Base-by-base conservation (phyloP, 2,888 invertebrate genomes). In the Sesia bembeciformis region DNA sequence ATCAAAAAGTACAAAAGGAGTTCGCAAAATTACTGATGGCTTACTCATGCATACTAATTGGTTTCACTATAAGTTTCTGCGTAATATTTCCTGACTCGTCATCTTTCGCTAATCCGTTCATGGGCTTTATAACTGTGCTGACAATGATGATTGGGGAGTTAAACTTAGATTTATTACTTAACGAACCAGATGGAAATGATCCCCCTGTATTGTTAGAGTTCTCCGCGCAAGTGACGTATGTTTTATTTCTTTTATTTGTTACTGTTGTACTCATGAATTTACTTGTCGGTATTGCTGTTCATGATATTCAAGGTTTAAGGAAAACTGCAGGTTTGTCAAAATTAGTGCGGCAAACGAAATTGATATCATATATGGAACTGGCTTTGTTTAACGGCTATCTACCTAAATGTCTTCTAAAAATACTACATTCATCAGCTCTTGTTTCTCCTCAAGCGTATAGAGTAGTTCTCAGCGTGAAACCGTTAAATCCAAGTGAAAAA, bases 81-180 rank as follows among this genome's bases (percentile, higher is more conserved):
- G 96, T 96, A 0, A 94, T 96, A 71, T 96, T 96, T 76, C 96
- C 96, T 0, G 93, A 94, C 60, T 94, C 94, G 0, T 93, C 94
- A 7, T 94, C 94, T 0, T 96, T 96, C 71, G 93, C 94, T 6
- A 95, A 95, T 79, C 96, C 96, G 0, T 94, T 96, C 62, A 95
- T 95, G 81, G 95, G 95, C 5, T 92, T 96, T 59, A 95, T 96
- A 57, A 95, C 96, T 3, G 95, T 96, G 4, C 77, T 96, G 57
- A 96, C 95, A 0, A 96, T 96, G 96, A 96, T 96, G 96, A 96
- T 95, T 4, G 96, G 96, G 0, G 96, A 96, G 76, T 84, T 96
- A 64, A 95, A 94, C 73, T 90, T 96, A 58, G 94, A 95, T 71
- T 88, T 95, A 55, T 78, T 95, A 52, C 91, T 95, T 52, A 94